These are phyloP conservation scores for Melanostoma scalare DNA, from an alignment of 2,888 invertebrate species.

Conservation along the genomic window DNA sequence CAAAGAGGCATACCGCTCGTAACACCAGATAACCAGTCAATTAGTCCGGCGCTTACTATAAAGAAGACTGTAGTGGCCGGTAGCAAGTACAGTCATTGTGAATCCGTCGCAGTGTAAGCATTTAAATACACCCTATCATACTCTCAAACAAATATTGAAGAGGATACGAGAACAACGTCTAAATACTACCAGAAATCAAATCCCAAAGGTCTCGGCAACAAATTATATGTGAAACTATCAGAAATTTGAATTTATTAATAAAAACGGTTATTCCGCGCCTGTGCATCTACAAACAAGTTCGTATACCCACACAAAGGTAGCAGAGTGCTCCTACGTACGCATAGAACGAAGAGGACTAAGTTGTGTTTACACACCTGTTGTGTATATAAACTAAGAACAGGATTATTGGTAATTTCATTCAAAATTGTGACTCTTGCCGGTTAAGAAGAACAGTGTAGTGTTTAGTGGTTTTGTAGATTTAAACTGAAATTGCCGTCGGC, in stretches of 20 bases:
- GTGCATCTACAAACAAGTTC: conserved; percentile 21
- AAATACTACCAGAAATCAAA: not conserved
- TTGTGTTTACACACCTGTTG: conserved; percentile 55
- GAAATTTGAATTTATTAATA: conserved; percentile 36
- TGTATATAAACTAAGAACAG: conserved; percentile 54
- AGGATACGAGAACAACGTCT: conserved; percentile 7
- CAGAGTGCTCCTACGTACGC: not conserved
- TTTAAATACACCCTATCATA: not conserved
- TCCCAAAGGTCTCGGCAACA: conserved; percentile 6
- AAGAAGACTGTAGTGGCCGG: conserved; percentile 35
- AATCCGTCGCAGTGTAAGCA: conserved; percentile 47
- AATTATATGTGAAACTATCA: conserved; percentile 4
- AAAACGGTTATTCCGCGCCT: conserved; percentile 52
- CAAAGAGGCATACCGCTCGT: not conserved
- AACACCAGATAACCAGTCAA: not conserved
- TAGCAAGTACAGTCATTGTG: conserved; percentile 52
- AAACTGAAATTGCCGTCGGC: conserved; percentile 37
- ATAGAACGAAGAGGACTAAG: conserved; percentile 6
- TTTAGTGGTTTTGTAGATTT: conserved; percentile 30
- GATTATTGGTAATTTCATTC: conserved; percentile 45
- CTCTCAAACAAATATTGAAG: not conserved
- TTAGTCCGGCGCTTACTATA: conserved; percentile 48
- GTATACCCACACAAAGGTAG: conserved; percentile 38
- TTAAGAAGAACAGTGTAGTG: conserved; percentile 48
- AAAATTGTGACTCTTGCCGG: conserved; percentile 43